Evolutionary conservation across 2,113 vertebrate genomes (phyloP).

Genomic region (Polypterus senegalus): DNA sequence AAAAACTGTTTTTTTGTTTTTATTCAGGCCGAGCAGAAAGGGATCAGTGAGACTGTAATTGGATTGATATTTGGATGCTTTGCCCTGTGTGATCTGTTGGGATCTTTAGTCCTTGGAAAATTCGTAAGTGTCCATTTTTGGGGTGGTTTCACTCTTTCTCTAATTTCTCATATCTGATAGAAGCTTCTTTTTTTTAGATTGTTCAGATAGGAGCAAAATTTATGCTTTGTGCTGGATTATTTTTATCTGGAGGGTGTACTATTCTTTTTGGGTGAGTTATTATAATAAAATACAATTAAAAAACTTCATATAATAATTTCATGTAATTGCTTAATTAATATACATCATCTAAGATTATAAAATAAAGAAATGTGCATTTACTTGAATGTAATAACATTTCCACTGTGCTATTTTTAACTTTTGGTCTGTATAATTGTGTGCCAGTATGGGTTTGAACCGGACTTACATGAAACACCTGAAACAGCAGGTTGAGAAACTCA

Average conservation of each 20-base stretch:
- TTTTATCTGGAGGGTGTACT: slow-evolving; percentile 72
- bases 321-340: too few relatives aligned
- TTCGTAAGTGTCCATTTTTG: slow-evolving; percentile 66
- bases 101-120: slow-evolving; percentile 71
- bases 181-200: slow-evolving; percentile 50
- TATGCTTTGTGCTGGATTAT: slow-evolving; percentile 76
- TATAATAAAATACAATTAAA: too few relatives aligned
- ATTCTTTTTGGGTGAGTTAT: slow-evolving; percentile 81
- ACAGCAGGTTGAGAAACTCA: too few relatives aligned
- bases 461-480: too few relatives aligned
- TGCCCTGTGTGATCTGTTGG: slow-evolving; percentile 61
- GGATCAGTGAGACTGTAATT: slow-evolving; percentile 62
- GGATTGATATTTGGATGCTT: slow-evolving; percentile 90
- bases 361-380: too few relatives aligned
- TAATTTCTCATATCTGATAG: not conserved
- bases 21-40: slow-evolving; percentile 75
- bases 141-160: not conserved
- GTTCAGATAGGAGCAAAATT: slow-evolving; percentile 87
- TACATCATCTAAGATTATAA: too few relatives aligned
- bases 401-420: too few relatives aligned
- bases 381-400: too few relatives aligned
- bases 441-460: too few relatives aligned
- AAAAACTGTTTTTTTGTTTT: slow-evolving; percentile 5
- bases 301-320: too few relatives aligned
- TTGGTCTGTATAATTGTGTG: too few relatives aligned